Evolutionary conservation across 2,113 vertebrate genomes (phyloP).

Genomic region (Psittacara wagleri): DNA sequence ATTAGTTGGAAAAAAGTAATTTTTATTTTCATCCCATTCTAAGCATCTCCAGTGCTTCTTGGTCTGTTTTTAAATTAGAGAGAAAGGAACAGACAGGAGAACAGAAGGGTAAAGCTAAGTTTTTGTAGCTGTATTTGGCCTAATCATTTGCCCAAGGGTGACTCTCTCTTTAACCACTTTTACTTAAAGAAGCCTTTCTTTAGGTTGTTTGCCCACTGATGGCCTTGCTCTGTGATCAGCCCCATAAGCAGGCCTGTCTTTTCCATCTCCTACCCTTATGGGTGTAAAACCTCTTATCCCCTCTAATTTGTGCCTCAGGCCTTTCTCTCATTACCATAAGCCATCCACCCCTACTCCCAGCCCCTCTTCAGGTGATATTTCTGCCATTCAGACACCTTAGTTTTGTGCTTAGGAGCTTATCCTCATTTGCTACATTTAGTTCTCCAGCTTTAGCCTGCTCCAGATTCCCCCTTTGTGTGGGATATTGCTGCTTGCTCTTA

Average conservation of each 20-base stretch:
- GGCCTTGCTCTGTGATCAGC: neutral
- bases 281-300: neutral
- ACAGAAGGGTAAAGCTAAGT: neutral
- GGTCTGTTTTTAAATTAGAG: neutral
- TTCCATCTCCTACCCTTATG: neutral
- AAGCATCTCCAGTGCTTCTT: neutral
- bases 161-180: neutral
- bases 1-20: neutral
- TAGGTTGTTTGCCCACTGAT: neutral
- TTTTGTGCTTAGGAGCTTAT: neutral
- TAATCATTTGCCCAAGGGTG: rapidly evolving
- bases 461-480: neutral
- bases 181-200: neutral
- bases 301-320: neutral
- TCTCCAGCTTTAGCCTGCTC: neutral
- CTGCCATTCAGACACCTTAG: neutral
- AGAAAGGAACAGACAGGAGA: neutral
- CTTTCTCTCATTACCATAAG: neutral
- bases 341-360: neutral
- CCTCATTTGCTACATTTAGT: neutral
- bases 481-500: neutral
- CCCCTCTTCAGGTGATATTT: neutral
- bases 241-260: neutral
- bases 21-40: neutral
- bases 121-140: neutral